Evolutionary conservation across 2,797 vertebrate species (phyloP), one percentile per base, ranked within the genome.

Genomic region (Catostomus latipinnis): DNA sequence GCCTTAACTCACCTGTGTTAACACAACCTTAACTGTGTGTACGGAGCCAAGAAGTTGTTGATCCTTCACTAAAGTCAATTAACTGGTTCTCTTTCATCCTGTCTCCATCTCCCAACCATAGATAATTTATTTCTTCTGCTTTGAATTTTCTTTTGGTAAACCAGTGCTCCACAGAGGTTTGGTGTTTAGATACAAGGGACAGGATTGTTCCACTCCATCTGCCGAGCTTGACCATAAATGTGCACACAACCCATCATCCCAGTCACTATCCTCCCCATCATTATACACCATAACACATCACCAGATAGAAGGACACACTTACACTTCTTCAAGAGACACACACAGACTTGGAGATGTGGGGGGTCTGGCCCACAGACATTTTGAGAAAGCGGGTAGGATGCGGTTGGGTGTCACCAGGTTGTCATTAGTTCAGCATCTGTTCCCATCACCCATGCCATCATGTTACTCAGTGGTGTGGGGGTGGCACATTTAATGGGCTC

Each of bases 371-470:
- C 71, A 78, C 80, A 81, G 69, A 67, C 68, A 66, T 58, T 76
- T 73, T 69, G 92, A 91, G 93, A 65, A 76, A 49, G 76, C 68
- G 67, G 84, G 34, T 71, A 85, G 91, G 93, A 92, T 91, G 92
- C 89, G 93, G 93, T 93, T 89, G 92, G 93, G 93, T 89, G 86
- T 94, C 95, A 96, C 93, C 94, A 95, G 94, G 93, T 94, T 95
- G 94, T 94, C 94, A 95, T 94, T 93, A 95, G 93, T 90, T 89
- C 91, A 93, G 92, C 93, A 95, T 94, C 95, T 96, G 95, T 94
- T 95, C 93, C 95, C 94, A 95, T 96, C 93, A 93, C 89, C 93
- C 94, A 87, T 69, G 93, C 93, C 93, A 95, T 93, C 95, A 87
- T 74, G 80, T 74, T 34, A 93, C 93, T 94, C 93, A 94, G 90